Base-by-base conservation (phyloP, 2,113 vertebrate species). In the Rhinoptilus africanus region DNA sequence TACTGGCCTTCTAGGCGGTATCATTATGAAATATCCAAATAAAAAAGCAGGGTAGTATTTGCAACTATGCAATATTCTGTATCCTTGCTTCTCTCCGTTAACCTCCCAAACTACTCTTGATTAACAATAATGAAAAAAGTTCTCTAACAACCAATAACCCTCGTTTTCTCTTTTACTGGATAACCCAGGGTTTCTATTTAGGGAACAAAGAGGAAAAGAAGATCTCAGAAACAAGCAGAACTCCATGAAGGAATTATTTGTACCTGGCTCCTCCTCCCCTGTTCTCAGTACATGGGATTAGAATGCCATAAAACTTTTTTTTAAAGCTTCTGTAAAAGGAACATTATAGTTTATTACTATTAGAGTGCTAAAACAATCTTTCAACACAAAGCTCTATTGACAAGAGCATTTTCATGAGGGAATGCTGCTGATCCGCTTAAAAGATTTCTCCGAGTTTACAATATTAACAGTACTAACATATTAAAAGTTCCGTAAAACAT, bases 361-460 rank as follows among this genome's bases (percentile, higher is more conserved):
- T 47, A 67, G 26, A 90, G 26, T 4, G 4, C 35, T 54, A 63
- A 71, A 93, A 64, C 10, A 69, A 66, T 18, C 59, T 60, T 77
- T 77, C 64, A 71, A 83, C 47, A 96, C 60, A 96, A 91, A 89
- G 73, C 24, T 78, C 76, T 72, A 92, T 27, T 89, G 76, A 85
- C 47, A 68, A 72, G 41, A 54, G 47, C 26, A 32, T 57, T 92
- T 93, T 69, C 86, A 94, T 0, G 0, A 92, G 50, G 85, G 41
- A 83, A 12, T 32, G 23, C 57, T 53, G 64, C 73, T 73, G 62
- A 97, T 91, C 86, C 0, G 80, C 94, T 92, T 94, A 93, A 86
- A 72, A 92, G 56, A 87, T 93, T 91, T 87, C 62, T 53, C 39
- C 8, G 34, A 76, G 6, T 88, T 83, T 35, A 72, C 0, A 0